Base-by-base conservation (phyloP, 2,888 invertebrate species). In the Tipula helvola region DNA sequence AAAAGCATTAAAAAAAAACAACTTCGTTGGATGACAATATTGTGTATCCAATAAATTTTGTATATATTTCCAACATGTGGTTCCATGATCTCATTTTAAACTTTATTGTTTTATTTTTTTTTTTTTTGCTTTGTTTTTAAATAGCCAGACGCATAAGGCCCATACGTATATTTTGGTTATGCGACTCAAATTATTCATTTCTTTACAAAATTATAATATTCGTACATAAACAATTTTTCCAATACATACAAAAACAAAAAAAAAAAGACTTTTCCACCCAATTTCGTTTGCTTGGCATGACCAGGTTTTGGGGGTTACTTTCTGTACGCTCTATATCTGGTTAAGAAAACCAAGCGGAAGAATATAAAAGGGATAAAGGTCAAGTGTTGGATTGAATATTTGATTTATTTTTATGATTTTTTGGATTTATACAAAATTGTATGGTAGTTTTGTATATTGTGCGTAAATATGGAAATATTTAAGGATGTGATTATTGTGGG, bases 331-430 rank as follows among this genome's bases (percentile, higher is more conserved):
- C 5, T 10, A 10, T 41, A 41, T 41, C 16, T 57, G 71, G 28
- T 71, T 71, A 71, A 71, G 71, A 18, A 28, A 18, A 71, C 71
- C 28, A 28, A 28, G 28, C 71, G 71, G 71, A 28, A 18, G 71
- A 71, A 10, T 71, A 71, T 71, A 71, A 71, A 52, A 71, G 10
- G 71, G 71, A 71, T 52, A 71, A 71, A 71, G 71, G 71, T 28
- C 71, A 71, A 71, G 71, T 28, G 71, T 71, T 71, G 71, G 71
- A 71, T 71, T 71, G 71, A 71, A 71, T 71, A 71, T 71, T 71
- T 71, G 71, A 71, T 71, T 71, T 71, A 71, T 71, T 71, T 71
- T 71, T 71, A 71, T 71, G 71, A 71, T 71, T 71, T 71, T 71
- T 71, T 71, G 71, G 18, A 71, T 71, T 71, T 71, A 71, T 71